These are phyloP conservation scores for Cricetomys ansorgei DNA, from an alignment of 2,113 vertebrate species.

Conservation along the genomic window DNA sequence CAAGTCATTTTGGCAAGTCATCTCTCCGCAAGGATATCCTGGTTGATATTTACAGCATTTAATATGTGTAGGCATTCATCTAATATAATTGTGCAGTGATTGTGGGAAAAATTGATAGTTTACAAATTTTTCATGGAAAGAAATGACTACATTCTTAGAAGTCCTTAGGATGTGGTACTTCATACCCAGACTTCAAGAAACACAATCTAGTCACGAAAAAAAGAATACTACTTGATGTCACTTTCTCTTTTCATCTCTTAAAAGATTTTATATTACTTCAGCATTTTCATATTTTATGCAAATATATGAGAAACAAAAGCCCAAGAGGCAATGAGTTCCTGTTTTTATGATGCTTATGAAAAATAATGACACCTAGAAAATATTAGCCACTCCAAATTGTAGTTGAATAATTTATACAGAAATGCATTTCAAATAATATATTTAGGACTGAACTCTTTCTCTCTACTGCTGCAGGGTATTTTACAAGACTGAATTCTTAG, in stretches of 20 bases:
- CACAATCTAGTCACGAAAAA: slow-evolving; percentile 51
- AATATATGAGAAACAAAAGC: slow-evolving; percentile 37
- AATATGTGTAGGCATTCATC: slow-evolving; percentile 29
- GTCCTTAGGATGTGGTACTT: slow-evolving; percentile 24
- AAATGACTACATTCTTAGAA: background rate
- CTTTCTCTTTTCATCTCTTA: slow-evolving; percentile 36
- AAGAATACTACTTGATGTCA: slow-evolving; percentile 38
- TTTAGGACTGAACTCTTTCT: background rate
- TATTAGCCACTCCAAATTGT: background rate
- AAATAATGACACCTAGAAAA: slow-evolving; percentile 43
- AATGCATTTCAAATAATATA: slow-evolving; percentile 38
- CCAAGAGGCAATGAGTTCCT: background rate
- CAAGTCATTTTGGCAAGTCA: slow-evolving; percentile 12
- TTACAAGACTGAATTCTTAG: background rate
- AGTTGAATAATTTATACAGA: slow-evolving; percentile 13
- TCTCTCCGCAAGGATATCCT: background rate
- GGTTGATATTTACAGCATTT: background rate
- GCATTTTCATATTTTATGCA: slow-evolving; percentile 19
- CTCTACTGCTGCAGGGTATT: background rate
- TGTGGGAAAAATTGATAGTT: background rate
- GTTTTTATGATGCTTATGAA: slow-evolving; percentile 22
- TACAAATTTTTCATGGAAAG: background rate
- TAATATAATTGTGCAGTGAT: background rate
- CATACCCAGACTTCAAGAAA: slow-evolving; percentile 14
- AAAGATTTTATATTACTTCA: slow-evolving; percentile 32